Base-by-base conservation (phyloP, 1,140 invertebrate species). In the Drosophila tropicalis region DNA sequence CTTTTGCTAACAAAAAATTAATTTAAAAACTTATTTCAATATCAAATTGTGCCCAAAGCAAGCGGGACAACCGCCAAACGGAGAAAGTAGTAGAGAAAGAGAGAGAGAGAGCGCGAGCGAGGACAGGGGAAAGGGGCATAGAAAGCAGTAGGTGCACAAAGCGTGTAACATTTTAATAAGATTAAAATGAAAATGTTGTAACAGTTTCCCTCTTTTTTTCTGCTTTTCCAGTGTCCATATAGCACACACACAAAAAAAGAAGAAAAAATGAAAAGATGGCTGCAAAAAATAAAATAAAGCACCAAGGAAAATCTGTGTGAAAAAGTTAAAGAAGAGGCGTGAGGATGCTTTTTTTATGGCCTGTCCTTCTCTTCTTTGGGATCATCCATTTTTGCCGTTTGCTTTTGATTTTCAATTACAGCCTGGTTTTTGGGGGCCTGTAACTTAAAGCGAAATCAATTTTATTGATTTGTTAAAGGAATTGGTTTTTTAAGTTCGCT, bases 21-120 rank as follows among this genome's bases (percentile, higher is more conserved):
- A 87, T 87, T 87, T 87, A 87, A 87, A 87, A 87, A 87, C 84
- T 87, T 87, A 84, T 87, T 87, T 89, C 84, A 89, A 87, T 87
- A 89, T 82, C 70, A 70, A 89, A 84, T 63, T 83, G 79, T 62
- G 62, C 68, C 63, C 81, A 58, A 67, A 70, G 67, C n/a, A 12
- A 29, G 44, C 44, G 44, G 44, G 44, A 51, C 44, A 51, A 51
- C 44, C 44, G 44, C 44, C 44, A 51, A 29, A 29, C 29, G 29
- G 29, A 58, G 36, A 15, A 39, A 40, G 6, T 6, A 10, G n/a
- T n/a, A 22, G 58, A 13, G 25, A n/a, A 36, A 32, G 51, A 66
- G 36, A 19, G 66, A 64, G 51, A 22, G 55, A 36, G 29, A 17
- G 2, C 9, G 12, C 13, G 7, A 3, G 9, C 1, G 13, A 4